Base-by-base conservation (phyloP, 1,140 invertebrate species). In the Drosophila mojavensis region DNA sequence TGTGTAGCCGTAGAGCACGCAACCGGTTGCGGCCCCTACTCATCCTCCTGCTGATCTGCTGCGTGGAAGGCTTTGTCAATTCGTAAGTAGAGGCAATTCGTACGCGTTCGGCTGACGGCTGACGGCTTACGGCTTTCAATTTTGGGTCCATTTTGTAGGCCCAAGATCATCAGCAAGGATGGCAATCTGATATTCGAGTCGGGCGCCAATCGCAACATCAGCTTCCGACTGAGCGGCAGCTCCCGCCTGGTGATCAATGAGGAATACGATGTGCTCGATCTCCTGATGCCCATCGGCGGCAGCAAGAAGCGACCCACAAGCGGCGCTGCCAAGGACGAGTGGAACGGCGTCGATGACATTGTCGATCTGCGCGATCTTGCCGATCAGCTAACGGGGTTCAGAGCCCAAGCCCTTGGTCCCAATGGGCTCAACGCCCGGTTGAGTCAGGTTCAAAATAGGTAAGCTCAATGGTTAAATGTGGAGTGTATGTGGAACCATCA, bases 141-240 rank as follows among this genome's bases (percentile, higher is more conserved):
- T 41, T 13, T 15, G 2, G 13, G 13, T 2, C 10, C 26, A 7
- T 7, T 7, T 43, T 26, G 79, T 70, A 95, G 95, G 55, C 95
- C 95, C 0, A 93, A 94, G 88, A 94, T 96, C 47, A 93, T 94
- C 68, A 93, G 94, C 11, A 90, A 91, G 20, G 93, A 95, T 92
- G 95, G 95, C 56, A 93, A 96, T 91, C 91, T 96, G n/a, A 93
- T 94, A 60, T 93, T 96, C 24, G 93, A 94, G 67, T 93, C 94
- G 45, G 95, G 94, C 0, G 93, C 93, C 43, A 94, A 95, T 83
- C 94, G 93, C 73, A 96, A 95, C 76, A 95, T 96, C n/a, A 95
- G 94, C 39, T 92, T 96, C 58, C 93, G 93, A 58, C 92, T 94
- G 1, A 93, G 93, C 28, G 95, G 95, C 36, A 92, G 78, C n/a